phyloP scores from a whole-genome alignment of 2,888 invertebrate species.

The Temnothorax rugatulus region DNA sequence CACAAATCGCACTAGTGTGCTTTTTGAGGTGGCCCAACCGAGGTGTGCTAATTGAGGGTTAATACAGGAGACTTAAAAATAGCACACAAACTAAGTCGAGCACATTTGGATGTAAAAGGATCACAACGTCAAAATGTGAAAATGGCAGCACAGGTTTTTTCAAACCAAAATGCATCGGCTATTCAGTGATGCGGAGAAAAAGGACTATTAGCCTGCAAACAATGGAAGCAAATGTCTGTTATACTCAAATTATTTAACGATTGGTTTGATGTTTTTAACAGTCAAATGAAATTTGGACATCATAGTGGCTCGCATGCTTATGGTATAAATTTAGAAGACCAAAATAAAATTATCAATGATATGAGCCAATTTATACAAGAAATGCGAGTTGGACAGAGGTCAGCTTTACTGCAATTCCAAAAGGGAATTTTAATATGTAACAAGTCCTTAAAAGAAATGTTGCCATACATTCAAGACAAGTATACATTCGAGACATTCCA shows the following conservation, averaged over 20 bases:
- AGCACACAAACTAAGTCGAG: too few relatives aligned
- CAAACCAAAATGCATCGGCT: too few relatives aligned
- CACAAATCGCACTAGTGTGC: too few relatives aligned
- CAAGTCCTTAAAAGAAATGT: background rate
- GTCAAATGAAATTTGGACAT: background rate
- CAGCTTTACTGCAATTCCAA: background rate
- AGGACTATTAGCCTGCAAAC: too few relatives aligned
- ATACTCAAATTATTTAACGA: background rate
- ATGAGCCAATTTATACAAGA: background rate
- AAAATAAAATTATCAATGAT: conserved; percentile 2
- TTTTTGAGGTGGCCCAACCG: too few relatives aligned
- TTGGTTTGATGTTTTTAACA: background rate
- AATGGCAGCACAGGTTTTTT: too few relatives aligned
- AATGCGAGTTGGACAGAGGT: background rate
- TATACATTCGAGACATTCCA: background rate
- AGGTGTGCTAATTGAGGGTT: too few relatives aligned
- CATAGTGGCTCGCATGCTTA: background rate
- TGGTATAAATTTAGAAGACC: background rate
- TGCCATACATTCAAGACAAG: background rate
- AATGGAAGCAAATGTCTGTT: too few relatives aligned
- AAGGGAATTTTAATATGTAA: background rate
- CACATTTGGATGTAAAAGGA: too few relatives aligned
- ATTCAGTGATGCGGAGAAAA: too few relatives aligned
- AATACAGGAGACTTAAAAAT: too few relatives aligned
- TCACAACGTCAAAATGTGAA: too few relatives aligned